Evolutionary conservation across 2,113 vertebrate species (phyloP).

Genomic region (Excalfactoria chinensis): DNA sequence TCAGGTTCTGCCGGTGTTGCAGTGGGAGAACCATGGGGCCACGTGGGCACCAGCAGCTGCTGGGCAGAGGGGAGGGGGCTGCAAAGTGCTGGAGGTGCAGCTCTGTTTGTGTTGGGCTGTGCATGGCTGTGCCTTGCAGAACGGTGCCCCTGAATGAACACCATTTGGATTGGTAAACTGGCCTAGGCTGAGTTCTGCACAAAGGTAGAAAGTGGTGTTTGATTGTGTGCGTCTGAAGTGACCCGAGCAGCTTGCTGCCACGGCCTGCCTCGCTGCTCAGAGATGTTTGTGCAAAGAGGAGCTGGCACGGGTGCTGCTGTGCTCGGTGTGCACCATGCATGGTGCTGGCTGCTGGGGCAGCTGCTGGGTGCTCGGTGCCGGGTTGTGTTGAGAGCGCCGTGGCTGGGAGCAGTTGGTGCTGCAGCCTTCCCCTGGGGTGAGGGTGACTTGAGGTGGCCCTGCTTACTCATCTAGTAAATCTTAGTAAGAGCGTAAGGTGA

Average conservation of each 20-base stretch:
- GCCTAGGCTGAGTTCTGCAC: background rate
- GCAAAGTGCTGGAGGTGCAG: background rate
- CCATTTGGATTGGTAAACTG: background rate
- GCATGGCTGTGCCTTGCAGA: background rate
- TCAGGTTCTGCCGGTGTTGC: background rate
- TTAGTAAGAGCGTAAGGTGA: accelerated
- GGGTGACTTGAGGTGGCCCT: background rate
- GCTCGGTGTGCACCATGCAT: too few species aligned
- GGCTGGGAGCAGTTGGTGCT: accelerated
- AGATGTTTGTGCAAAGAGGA: background rate
- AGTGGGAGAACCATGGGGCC: background rate
- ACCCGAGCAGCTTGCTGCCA: background rate
- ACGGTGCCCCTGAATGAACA: background rate
- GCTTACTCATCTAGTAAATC: background rate
- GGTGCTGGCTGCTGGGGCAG: background rate
- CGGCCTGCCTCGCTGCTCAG: background rate
- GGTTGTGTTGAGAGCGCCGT: accelerated
- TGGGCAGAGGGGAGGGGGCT: background rate
- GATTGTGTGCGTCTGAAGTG: accelerated
- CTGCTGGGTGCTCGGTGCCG: accelerated
- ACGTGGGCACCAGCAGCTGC: background rate
- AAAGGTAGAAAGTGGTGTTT: background rate
- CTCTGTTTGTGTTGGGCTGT: background rate
- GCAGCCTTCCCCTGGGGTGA: background rate
- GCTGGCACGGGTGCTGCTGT: background rate